A percentile compares a stretch with the other conserved stretches of the same genome.
Evolutionary conservation across 2,888 invertebrate species (phyloP).

Genomic region (Noctua fimbriata): DNA sequence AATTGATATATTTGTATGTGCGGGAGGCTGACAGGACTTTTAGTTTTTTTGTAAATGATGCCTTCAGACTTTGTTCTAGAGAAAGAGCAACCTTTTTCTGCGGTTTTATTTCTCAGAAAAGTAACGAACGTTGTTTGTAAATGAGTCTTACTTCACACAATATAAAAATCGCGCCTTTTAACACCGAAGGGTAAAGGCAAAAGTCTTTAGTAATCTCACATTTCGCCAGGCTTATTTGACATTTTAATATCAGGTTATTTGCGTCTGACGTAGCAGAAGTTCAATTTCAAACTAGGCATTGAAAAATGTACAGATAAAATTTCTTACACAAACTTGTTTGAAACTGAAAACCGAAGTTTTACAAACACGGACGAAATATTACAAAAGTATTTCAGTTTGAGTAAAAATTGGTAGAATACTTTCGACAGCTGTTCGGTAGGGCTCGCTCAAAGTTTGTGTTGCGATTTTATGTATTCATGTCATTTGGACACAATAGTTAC

Average conservation of each 20-base stretch:
- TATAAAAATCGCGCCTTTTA: neutral
- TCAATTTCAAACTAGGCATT: slow-evolving; percentile 39
- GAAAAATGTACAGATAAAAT: slow-evolving; percentile 25
- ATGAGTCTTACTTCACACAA: neutral
- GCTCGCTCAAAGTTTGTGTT: slow-evolving; percentile 15
- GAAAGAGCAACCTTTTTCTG: neutral
- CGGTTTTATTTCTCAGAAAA: neutral
- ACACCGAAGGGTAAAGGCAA: no score
- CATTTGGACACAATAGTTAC: neutral
- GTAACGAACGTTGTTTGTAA: neutral
- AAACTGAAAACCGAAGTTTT: slow-evolving; percentile 45
- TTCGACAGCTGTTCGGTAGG: slow-evolving; percentile 38
- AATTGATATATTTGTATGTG: slow-evolving; percentile 49
- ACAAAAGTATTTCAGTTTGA: slow-evolving; percentile 57
- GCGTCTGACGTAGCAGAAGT: slow-evolving; percentile 8
- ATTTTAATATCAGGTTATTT: slow-evolving; percentile 16
- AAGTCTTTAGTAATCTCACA: no score
- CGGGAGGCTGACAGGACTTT: slow-evolving; percentile 3
- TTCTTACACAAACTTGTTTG: slow-evolving; percentile 42
- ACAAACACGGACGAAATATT: slow-evolving; percentile 53
- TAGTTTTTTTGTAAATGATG: slow-evolving; percentile 31
- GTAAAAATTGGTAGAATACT: slow-evolving; percentile 42
- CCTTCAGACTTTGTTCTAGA: slow-evolving; percentile 1
- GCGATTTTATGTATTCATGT: neutral
- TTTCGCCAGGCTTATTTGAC: neutral